Base-by-base conservation (phyloP, 1,140 invertebrate species). In the Megalonaias nervosa region DNA sequence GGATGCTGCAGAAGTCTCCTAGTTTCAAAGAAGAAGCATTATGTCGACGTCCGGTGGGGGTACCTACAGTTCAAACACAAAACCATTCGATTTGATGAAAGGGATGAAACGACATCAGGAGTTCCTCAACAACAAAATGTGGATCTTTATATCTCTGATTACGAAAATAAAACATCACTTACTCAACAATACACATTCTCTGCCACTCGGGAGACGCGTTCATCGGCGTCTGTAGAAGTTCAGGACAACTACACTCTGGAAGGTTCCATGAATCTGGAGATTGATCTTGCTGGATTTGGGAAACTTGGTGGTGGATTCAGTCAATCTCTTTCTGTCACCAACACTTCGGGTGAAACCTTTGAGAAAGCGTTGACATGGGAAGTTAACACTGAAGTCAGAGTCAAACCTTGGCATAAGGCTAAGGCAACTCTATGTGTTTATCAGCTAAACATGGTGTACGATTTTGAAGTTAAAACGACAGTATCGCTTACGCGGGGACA, bases 201-300 rank as follows among this genome's bases (percentile, higher is more conserved):
- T 0, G 67, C 77, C 2, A 31, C 59, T 23, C 58, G 77, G 5
- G 66, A 79, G 48, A 79, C 77, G 16, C 58, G 61, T 23, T 61
- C 71, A 6, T 60, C 72, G 19, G 68, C 73, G 3, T 72, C 23
- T 17, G 31, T 79, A 38, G 77, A 79, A 70, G 38, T 79, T 31
- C 77, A 79, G 64, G 77, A 79, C 56, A 79, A 75, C 60, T 79
- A 79, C 48, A 79, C 72, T 60, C 12, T 79, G 19, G 77, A 72
- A 56, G 77, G 72, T 16, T 13, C 66, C 26, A 79, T 72, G 31
- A 79, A 79, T 21, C 23, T 79, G 19, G 71, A 74, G 59, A 23
- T 79, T 14, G 66, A 74, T 67, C 58, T 79, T 9, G 72, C 48
- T n/a, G 67, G 55, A 11, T 59, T 79, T 58, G 77, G 73, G 16